phyloP scores from a whole-genome alignment of 2,797 vertebrate species.

The Melanotaenia pygmaea region DNA sequence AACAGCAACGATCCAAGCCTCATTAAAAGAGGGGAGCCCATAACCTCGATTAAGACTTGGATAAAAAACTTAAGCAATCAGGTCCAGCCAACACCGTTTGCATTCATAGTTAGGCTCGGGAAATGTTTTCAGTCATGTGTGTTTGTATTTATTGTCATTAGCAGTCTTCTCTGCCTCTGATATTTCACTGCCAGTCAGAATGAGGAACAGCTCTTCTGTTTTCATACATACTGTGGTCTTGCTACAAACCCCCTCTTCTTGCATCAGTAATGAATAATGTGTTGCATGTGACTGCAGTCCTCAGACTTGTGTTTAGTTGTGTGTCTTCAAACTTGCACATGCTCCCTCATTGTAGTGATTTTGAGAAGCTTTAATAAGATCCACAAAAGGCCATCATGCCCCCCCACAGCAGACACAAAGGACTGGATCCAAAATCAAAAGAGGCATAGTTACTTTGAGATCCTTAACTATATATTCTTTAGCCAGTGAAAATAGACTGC shows the following conservation, averaged over 20 bases:
- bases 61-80: neutral
- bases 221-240: constrained; percentile 12
- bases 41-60: neutral
- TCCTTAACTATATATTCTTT: no score
- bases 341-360: neutral
- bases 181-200: neutral
- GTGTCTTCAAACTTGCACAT: constrained; percentile 2
- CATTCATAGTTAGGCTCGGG: constrained; percentile 5
- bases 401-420: no score
- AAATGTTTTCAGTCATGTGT: neutral
- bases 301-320: constrained; percentile 15
- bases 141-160: constrained; percentile 3
- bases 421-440: no score
- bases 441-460: no score
- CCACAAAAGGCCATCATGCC: neutral
- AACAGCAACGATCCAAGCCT: constrained; percentile 11
- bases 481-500: no score
- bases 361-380: neutral
- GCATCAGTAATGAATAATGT: constrained; percentile 48
- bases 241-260: constrained; percentile 23
- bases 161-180: neutral
- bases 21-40: neutral
- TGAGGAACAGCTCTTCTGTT: neutral
- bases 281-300: constrained; percentile 3
- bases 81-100: constrained; percentile 4